These are phyloP conservation scores for Ceuthmochares aereus DNA, from an alignment of 2,113 vertebrate species.

Conservation along the genomic window DNA sequence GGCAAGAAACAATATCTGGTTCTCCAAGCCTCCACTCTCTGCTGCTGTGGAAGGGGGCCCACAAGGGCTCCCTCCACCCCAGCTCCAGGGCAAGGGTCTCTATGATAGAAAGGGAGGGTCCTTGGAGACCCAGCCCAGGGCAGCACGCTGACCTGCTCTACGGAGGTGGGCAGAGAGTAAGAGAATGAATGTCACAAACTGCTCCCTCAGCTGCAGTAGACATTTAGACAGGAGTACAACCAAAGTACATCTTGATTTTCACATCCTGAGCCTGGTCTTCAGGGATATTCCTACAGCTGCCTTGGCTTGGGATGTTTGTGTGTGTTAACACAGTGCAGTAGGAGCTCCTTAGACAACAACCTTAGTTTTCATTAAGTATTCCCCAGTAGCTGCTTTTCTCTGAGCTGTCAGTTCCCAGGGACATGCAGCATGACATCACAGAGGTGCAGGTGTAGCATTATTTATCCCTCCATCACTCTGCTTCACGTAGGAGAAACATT, in stretches of 20 bases:
- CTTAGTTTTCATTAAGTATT: neutral
- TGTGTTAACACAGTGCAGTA: neutral
- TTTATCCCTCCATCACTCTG: neutral
- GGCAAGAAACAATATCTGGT: accelerated
- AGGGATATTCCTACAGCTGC: neutral
- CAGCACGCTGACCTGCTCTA: accelerated
- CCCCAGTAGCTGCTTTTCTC: neutral
- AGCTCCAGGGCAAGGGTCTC: neutral
- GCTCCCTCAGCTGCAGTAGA: neutral
- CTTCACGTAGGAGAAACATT: neutral
- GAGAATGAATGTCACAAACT: neutral
- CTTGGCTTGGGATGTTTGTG: accelerated
- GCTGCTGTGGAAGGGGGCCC: neutral
- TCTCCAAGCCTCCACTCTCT: neutral
- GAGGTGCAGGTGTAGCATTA: neutral
- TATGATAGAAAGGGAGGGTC: accelerated
- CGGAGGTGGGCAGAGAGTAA: neutral
- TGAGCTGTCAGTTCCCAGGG: neutral
- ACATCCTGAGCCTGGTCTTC: neutral
- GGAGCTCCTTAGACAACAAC: neutral
- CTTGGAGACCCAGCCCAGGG: neutral
- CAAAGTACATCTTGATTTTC: neutral
- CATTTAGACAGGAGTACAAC: neutral
- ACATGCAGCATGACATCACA: neutral
- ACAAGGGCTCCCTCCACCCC: neutral